Evolutionary conservation across 2,888 invertebrate genomes (phyloP).

Genomic region (Philaethria dido): DNA sequence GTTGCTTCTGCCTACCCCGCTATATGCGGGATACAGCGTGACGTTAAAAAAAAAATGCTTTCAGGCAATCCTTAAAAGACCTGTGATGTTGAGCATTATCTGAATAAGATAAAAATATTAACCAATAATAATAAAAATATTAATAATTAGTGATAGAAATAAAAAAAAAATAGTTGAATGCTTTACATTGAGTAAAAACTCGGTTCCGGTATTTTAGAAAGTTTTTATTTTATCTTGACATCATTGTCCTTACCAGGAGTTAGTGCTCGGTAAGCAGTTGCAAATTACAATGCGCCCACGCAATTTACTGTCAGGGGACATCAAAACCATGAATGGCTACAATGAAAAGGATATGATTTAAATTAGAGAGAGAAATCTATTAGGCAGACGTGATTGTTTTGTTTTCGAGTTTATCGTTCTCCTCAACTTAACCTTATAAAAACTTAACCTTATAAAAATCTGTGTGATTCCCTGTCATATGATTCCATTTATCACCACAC

Average conservation of each 20-base stretch:
- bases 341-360: conserved; percentile 30
- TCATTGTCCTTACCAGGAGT: conserved; percentile 38
- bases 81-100: neutral
- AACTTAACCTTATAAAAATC: neutral
- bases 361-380: conserved; percentile 25
- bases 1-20: too few species aligned
- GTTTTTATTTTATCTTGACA: conserved; percentile 36
- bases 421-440: neutral
- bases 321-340: conserved; percentile 29
- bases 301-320: conserved; percentile 24
- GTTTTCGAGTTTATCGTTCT: neutral
- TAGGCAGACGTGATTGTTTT: neutral
- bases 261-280: conserved; percentile 25
- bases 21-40: too few species aligned
- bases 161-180: too few species aligned
- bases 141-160: too few species aligned
- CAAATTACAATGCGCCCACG: conserved; percentile 37
- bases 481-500: too few species aligned
- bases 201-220: conserved; percentile 36
- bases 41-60: too few species aligned
- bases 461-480: too few species aligned
- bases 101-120: neutral
- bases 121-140: neutral
- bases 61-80: neutral
- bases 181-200: conserved; percentile 13